These are phyloP conservation scores for Buathra laborator DNA, from an alignment of 2,888 invertebrate species.

Conservation along the genomic window DNA sequence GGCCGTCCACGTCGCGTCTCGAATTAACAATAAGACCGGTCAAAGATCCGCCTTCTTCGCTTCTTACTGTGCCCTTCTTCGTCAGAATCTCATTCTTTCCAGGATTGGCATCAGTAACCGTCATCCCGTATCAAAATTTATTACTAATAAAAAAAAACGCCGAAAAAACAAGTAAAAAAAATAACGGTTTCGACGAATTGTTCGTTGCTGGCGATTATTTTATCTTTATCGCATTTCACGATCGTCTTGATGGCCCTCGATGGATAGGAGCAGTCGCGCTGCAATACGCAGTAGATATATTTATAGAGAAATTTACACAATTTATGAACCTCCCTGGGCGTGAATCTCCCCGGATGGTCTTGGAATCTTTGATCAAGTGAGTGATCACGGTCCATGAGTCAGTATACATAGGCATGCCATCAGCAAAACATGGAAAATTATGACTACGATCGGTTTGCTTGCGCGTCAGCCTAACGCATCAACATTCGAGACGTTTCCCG, in stretches of 20 bases:
- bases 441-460: conserved; percentile 23
- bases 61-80: conserved; percentile 34
- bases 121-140: conserved; percentile 21
- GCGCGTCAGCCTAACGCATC: conserved; percentile 33
- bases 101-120: conserved; percentile 12
- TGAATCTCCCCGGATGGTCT: not conserved
- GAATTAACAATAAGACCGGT: conserved; percentile 75
- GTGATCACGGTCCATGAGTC: conserved; percentile 32
- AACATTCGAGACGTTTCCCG: conserved; percentile 39
- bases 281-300: not conserved
- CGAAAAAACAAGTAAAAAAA: not conserved
- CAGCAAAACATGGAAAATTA: conserved; percentile 8
- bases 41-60: conserved; percentile 76
- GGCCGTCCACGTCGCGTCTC: conserved; percentile 75
- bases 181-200: not conserved
- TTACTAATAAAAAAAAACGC: conserved; percentile 10
- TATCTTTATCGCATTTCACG: conserved; percentile 10
- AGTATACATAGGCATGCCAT: conserved; percentile 35
- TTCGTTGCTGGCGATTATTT: not conserved
- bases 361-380: conserved; percentile 3
- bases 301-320: conserved; percentile 21
- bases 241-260: conserved; percentile 9
- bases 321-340: conserved; percentile 36
- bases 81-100: conserved; percentile 21
- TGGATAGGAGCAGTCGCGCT: not conserved